Evolutionary conservation across 64 coral and sea anemone species (phyloP), one percentile per base, ranked within the genome.

Genomic region (Cladopsammia gracilis): DNA sequence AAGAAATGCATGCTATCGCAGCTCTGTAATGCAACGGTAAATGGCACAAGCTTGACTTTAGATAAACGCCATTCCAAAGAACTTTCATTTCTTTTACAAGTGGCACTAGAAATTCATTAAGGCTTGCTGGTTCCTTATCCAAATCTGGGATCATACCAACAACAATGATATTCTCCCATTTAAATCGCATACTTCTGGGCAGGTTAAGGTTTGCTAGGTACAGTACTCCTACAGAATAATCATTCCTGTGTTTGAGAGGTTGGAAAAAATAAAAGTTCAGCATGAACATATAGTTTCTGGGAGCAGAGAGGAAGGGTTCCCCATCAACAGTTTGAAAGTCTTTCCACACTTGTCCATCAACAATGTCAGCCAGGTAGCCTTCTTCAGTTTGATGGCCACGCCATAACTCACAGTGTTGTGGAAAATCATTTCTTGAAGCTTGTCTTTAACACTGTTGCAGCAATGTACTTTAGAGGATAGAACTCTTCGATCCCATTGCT

Each of bases 221-320:
- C 16, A 85, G 62, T 15, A 85, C 82, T 45, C 82, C 65, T 49
- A 79, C 77, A 10, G 77, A 79, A 56, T 79, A 79, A 79, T 79
- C 77, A 48, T 79, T 79, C 50, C 82, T 85, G 24, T 83, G 79
- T 14, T 83, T 83, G 25, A 61, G 19, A 34, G 58, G 79, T n/a
- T 87, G 85, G 16, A 87, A 87, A 70, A 70, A 74, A 51, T 74
- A 50, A 73, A 87, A 70, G 65, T 83, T 83, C 43, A 83, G 34
- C 79, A 83, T 83, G 57, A 83, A 83, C 52, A 83, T 22, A 83
- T 83, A 83, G 54, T 83, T 87, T 42, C 85, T 87, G 10, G 26
- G 86, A 0, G 56, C 71, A 85, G 47, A 45, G 42, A 85, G 60
- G 20, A 66, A 85, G 7, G 58, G 23, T 68, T 85, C 47, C 48